Evolutionary conservation across 2,888 invertebrate genomes (phyloP), one percentile per base, ranked within the genome.

Genomic region (Plebejus melissa): DNA sequence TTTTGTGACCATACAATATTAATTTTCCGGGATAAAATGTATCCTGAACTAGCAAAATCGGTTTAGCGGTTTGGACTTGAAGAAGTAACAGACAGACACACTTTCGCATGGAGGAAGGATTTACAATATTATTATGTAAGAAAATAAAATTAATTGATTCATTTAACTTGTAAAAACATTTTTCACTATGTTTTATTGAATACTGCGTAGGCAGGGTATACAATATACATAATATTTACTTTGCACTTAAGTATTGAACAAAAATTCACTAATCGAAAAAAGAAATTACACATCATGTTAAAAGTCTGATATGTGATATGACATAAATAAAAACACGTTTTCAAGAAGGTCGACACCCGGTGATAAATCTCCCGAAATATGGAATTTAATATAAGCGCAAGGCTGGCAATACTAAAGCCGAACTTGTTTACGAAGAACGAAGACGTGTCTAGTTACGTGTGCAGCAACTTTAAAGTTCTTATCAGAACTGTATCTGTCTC

Each of bases 401-500:
- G 54, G 76, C 82, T 88, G 87, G 91, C 88, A 91, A 88, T 89
- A 88, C 86, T 81, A 79, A 76, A 77, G 79, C 82, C 82, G 81
- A 82, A 85, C 87, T 91, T 93, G 91, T 92, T 93, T 92, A 91
- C 90, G 88, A 89, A 87, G 86, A 88, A 85, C 88, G 88, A 89
- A 89, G 91, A 92, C 92, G 92, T 92, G 92, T 92, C 91, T 90
- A 86, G 90, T 92, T 92, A 92, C 93, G 92, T 92, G 88, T 90
- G 88, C 90, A 88, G 85, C 87, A 86, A 87, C 85, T 85, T 84
- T 83, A 82, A 85, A 83, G 83, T 82, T 84, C 84, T 85, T 87
- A 89, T 88, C 88, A 86, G 84, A 89, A 83, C 79, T 84, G 83
- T 84, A 81, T 79, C 84, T 83, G 79, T 90, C 90, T 86, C 88